A percentile compares a stretch with the other conserved stretches of the same genome.
Evolutionary conservation across 2,113 vertebrate species (phyloP).

Genomic region (Nesogale talazaci): DNA sequence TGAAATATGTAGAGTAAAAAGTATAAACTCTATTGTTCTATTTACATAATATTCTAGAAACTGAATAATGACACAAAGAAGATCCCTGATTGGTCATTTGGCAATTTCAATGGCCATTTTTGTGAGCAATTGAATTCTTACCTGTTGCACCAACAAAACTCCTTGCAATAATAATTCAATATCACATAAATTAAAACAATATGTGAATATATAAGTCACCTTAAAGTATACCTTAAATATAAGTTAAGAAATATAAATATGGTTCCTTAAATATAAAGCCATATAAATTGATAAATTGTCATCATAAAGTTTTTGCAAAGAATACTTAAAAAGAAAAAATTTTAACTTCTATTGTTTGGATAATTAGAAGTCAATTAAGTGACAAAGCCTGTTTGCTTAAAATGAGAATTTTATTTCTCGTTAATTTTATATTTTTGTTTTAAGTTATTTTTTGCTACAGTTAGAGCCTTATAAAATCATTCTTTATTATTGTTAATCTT

Average conservation of each 20-base stretch:
- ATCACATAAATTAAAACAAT: not conserved
- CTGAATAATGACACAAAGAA: not conserved
- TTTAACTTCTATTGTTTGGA: not conserved
- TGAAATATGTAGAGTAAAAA: not conserved
- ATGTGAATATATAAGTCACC: not conserved
- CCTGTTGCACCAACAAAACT: not conserved
- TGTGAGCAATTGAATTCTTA: not conserved
- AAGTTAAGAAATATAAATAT: not conserved
- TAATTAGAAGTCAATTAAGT: slow-evolving; percentile 1
- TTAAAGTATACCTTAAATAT: not conserved
- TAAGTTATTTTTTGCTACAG: not conserved
- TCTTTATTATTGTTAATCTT: not conserved
- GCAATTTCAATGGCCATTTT: not conserved
- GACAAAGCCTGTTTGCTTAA: not conserved
- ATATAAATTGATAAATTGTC: not conserved
- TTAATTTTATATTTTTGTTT: not conserved
- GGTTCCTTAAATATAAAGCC: too few species aligned
- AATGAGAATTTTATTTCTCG: slow-evolving; percentile 6
- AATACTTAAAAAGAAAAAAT: not conserved
- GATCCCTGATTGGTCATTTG: not conserved
- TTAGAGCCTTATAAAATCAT: not conserved
- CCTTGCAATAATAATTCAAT: not conserved
- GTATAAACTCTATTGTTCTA: not conserved
- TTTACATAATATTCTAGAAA: not conserved
- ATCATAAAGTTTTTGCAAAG: not conserved